Evolutionary conservation across 2,797 vertebrate species (phyloP), one percentile per base, ranked within the genome.

Genomic region (Aphelocoma californica): DNA sequence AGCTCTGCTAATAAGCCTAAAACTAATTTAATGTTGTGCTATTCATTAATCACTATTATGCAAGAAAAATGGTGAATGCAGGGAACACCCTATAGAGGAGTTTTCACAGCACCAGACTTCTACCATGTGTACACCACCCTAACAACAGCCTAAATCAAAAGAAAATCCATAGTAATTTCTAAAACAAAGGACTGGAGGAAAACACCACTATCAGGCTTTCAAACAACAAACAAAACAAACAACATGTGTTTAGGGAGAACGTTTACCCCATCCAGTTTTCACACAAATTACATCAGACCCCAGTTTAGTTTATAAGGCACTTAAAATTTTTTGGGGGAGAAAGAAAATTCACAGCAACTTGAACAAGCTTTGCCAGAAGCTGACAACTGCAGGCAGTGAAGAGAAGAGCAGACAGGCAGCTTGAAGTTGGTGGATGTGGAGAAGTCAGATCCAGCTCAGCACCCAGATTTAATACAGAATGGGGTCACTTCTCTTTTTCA

Each of bases 1-100:
- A 92, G 66, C 86, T 93, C 70, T 60, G 60, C 73, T 93, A 88
- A 92, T 73, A 95, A 90, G 53, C n/a, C 40, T 66, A 70, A 77
- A 95, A 66, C 36, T 61, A 93, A 94, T 94, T 84, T 64, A 42
- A 67, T n/a, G 32, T 36, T 73, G 61, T 80, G 78, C 56, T 85
- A 29, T 61, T 93, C 92, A 91, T 96, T 92, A 88, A 95, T 95
- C 83, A 90, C 32, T 45, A 29, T 73, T 82, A 92, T 4, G 38
- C 42, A 69, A 81, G 56, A 64, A 73, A 94, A 95, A 70, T 1
- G 2, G 10, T 80, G 86, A 92, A 84, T 36, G 56, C 48, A 84
- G 40, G 50, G 32, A 45, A 44, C 62, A 79, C 24, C 44, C 51
- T 20, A 18, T 0, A 65, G 50, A 79, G 47, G 58, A 58, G 45